Evolutionary conservation across 2,888 invertebrate genomes (phyloP), one percentile per base, ranked within the genome.

Genomic region (Dyspetes luteomarginatus): DNA sequence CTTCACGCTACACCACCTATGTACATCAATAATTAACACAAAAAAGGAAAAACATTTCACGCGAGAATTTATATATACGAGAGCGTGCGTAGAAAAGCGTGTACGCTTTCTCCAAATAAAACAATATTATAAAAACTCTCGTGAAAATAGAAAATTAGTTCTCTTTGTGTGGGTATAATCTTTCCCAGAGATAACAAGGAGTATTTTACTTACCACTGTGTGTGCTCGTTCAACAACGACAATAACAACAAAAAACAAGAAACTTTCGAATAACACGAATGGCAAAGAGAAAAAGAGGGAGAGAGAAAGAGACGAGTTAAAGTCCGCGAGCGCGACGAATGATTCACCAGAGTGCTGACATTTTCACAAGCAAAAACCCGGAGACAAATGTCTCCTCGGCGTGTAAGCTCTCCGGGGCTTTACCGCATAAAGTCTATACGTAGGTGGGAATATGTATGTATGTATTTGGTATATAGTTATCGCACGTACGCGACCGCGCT

Each of bases 271-370:
- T 52, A 50, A 43, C 41, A 24, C 36, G 9, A 45, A 43, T 43
- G 64, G 55, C 12, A 71, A 72, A n/a, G n/a, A n/a, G n/a, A n/a
- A n/a, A n/a, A n/a, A n/a, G n/a, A n/a, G n/a, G n/a, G n/a, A n/a
- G 62, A 64, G 69, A 69, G 69, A 48, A 58, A 45, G 36, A 36
- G 36, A 41, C 50, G 71, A 17, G 55, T 75, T 56, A 22, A 41
- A 72, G 62, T 52, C 26, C 52, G 76, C 43, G 62, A 55, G 41
- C 26, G 52, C 55, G 55, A 58, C 69, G 81, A 85, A 84, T 89
- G 88, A 89, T 85, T 89, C 88, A 89, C 85, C 88, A 87, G 69
- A 74, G 77, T 82, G 85, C 87, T 88, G 88, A 89, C 89, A 88
- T 89, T 88, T 87, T 88, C 84, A 78, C 75, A 62, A 55, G 71